Evolutionary conservation across 2,113 vertebrate species (phyloP).

Genomic region (Grus americana): DNA sequence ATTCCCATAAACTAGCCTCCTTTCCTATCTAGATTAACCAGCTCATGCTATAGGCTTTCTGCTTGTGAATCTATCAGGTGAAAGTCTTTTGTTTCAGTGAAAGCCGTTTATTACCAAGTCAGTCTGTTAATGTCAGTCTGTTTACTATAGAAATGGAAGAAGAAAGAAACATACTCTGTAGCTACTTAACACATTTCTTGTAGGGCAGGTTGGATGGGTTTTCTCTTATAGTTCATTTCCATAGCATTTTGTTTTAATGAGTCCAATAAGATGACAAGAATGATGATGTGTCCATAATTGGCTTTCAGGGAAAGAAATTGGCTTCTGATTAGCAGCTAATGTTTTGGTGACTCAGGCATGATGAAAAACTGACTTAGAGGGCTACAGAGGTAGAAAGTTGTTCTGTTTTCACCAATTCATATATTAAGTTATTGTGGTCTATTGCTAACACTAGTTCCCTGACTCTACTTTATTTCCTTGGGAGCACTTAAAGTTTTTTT

Average conservation of each 20-base stretch:
- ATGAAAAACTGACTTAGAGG: background rate
- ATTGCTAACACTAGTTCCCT: background rate
- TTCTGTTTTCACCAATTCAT: background rate
- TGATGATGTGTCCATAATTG: background rate
- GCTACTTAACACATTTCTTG: background rate
- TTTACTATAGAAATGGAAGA: background rate
- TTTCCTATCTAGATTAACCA: background rate
- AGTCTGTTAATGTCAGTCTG: background rate
- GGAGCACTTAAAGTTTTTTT: background rate
- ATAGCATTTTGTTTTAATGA: background rate
- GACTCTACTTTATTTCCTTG: background rate
- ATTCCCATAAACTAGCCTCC: background rate
- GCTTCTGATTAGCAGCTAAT: background rate
- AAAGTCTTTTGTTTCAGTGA: background rate
- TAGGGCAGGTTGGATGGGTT: background rate
- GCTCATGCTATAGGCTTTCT: background rate
- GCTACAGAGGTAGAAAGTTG: background rate
- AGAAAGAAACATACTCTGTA: background rate
- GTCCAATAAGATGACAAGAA: background rate
- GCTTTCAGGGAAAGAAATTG: background rate
- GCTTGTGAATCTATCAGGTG: background rate
- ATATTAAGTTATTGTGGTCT: background rate
- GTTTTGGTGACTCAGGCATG: background rate
- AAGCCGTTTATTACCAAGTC: background rate
- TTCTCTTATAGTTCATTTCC: background rate